Evolutionary conservation across 2,113 vertebrate genomes (phyloP).

Genomic region (Channa maculata): DNA sequence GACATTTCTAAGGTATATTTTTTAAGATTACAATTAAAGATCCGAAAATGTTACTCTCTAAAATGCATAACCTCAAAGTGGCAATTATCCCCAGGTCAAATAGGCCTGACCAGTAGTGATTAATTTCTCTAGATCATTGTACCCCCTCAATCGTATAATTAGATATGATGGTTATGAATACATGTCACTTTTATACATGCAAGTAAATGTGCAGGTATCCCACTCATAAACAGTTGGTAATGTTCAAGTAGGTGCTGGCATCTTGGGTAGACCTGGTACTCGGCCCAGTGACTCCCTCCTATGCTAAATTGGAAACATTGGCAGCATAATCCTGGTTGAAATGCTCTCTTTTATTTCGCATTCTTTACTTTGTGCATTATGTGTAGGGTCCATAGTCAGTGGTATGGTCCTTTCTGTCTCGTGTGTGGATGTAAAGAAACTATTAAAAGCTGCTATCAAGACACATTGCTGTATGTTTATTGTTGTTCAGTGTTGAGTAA

Average conservation of each 20-base stretch:
- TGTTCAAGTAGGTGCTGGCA: not conserved
- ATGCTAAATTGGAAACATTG: not conserved
- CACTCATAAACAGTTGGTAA: not conserved
- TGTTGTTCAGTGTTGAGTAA: conserved; percentile 9
- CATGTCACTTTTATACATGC: not conserved
- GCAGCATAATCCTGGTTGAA: not conserved
- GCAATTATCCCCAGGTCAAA: too few relatives aligned
- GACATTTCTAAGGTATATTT: too few relatives aligned
- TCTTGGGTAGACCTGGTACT: not conserved
- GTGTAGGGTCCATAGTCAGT: too few relatives aligned
- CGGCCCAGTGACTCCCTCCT: not conserved
- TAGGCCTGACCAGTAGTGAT: too few relatives aligned
- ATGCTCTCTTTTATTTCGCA: not conserved
- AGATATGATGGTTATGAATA: conserved; percentile 7
- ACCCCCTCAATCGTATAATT: not conserved
- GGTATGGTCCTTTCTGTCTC: not conserved
- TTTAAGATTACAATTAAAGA: too few relatives aligned
- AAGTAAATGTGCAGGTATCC: not conserved
- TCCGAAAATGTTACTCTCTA: too few relatives aligned
- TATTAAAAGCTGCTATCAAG: not conserved
- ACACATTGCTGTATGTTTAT: not conserved
- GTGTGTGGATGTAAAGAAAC: not conserved
- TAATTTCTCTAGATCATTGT: too few relatives aligned
- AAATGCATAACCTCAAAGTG: too few relatives aligned
- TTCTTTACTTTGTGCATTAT: too few relatives aligned